Conservation (phyloP, 2,113 vertebrate genomes). For the Burhinus oedicnemus region DNA sequence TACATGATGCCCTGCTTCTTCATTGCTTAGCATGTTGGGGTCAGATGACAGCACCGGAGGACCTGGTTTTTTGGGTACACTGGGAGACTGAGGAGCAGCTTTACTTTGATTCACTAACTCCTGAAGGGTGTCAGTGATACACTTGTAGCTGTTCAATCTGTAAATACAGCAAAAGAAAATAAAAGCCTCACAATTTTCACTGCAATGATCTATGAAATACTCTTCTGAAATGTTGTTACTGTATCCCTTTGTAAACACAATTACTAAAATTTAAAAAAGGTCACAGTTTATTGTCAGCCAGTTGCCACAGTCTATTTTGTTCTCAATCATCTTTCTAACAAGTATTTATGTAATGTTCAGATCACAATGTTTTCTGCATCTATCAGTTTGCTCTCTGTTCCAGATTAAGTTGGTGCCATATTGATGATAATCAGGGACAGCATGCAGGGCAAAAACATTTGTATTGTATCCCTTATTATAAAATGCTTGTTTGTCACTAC, state of each 20-base stretch:
- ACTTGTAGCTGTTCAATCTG: slow-evolving; percentile 94
- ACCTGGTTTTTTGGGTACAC: slow-evolving; percentile 96
- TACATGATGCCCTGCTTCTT: slow-evolving; percentile 95
- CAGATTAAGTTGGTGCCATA: background rate
- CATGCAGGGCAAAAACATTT: background rate
- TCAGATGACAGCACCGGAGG: slow-evolving; percentile 94
- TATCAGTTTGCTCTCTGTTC: background rate
- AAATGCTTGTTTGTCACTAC: background rate
- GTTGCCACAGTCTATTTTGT: background rate
- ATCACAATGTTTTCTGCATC: background rate
- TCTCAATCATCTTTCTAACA: background rate
- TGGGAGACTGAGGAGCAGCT: slow-evolving; percentile 96
- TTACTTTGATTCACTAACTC: slow-evolving; percentile 97
- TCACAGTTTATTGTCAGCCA: background rate
- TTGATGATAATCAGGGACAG: background rate
- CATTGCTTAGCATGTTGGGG: slow-evolving; percentile 98
- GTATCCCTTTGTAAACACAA: background rate
- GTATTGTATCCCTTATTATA: background rate
- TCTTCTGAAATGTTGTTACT: background rate
- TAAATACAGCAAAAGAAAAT: background rate
- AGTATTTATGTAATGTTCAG: background rate
- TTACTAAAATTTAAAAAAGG: background rate
- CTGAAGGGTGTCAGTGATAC: slow-evolving; percentile 96
- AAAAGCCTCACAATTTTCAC: background rate
- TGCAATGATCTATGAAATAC: background rate